These are phyloP conservation scores for Schizotus pectinicornis DNA, from an alignment of 2,888 invertebrate genomes.

Conservation along the genomic window DNA sequence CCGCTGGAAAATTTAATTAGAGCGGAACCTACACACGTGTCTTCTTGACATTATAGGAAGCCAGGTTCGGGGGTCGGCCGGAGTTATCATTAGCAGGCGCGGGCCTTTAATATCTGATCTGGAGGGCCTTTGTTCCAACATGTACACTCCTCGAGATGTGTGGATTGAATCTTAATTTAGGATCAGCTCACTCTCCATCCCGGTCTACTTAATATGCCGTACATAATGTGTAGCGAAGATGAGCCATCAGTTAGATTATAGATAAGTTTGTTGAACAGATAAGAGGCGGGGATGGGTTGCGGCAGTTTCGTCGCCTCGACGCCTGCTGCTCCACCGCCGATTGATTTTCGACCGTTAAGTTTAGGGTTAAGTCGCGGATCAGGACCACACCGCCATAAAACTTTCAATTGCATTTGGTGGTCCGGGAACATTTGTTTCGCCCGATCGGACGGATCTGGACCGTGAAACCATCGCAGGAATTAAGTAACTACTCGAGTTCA, in stretches of 20 bases:
- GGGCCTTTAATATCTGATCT: slow-evolving; percentile 44
- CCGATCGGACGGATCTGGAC: background rate
- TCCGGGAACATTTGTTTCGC: slow-evolving; percentile 18
- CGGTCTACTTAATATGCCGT: slow-evolving; percentile 22
- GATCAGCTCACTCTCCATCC: slow-evolving; percentile 25
- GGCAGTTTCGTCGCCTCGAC: no score
- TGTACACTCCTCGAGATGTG: slow-evolving; percentile 40
- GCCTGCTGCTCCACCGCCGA: slow-evolving; percentile 9
- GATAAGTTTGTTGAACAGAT: slow-evolving; percentile 19
- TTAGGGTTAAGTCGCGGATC: slow-evolving; percentile 23
- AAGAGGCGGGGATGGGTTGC: slow-evolving; percentile 14
- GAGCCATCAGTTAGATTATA: slow-evolving; percentile 22
- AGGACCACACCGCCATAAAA: slow-evolving; percentile 20
- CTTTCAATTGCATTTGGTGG: slow-evolving; percentile 27
- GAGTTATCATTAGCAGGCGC: slow-evolving; percentile 33
- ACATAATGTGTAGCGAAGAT: slow-evolving; percentile 22
- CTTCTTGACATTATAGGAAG: slow-evolving; percentile 11
- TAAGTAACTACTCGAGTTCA: no score
- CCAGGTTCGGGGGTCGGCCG: slow-evolving; percentile 8
- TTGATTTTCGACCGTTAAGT: slow-evolving; percentile 24
- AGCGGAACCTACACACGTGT: slow-evolving; percentile 18
- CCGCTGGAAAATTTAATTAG: slow-evolving; percentile 24
- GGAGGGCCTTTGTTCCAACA: slow-evolving; percentile 41
- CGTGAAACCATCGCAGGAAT: no score
- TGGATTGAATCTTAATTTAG: slow-evolving; percentile 37